These are phyloP conservation scores for Coleophora deauratella DNA, from an alignment of 2,888 invertebrate species.

Conservation along the genomic window DNA sequence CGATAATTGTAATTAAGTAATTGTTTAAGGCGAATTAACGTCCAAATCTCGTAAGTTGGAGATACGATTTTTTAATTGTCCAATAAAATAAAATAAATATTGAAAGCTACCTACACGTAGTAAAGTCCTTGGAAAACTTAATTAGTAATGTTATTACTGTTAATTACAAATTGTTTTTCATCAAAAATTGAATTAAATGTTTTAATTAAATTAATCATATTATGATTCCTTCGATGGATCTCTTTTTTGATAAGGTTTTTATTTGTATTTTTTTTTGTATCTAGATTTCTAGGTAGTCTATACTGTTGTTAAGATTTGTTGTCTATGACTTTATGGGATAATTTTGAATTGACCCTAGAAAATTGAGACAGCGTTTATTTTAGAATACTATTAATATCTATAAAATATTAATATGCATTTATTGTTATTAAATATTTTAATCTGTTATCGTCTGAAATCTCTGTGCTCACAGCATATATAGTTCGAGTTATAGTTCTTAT, in stretches of 20 bases:
- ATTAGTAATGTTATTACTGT: conserved; percentile 16
- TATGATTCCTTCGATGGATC: conserved; percentile 36
- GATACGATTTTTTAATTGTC: conserved; percentile 32
- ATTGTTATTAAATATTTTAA: conserved; percentile 21
- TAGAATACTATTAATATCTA: conserved; percentile 19
- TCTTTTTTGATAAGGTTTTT: conserved; percentile 18
- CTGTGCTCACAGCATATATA: conserved; percentile 2
- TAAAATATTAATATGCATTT: conserved; percentile 24
- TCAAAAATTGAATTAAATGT: neutral
- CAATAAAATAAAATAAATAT: conserved; percentile 36
- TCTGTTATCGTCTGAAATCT: conserved; percentile 7
- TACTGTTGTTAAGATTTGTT: too few relatives aligned
- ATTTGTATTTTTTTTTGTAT: conserved; percentile 16
- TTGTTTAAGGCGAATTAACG: conserved; percentile 31
- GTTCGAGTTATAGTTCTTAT: conserved; percentile 1
- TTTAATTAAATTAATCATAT: too few relatives aligned
- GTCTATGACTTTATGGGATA: conserved; percentile 35
- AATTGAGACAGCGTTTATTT: conserved; percentile 26
- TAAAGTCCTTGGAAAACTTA: conserved; percentile 21
- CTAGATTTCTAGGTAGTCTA: conserved; percentile 3
- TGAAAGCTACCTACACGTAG: too few relatives aligned
- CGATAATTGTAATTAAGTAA: conserved; percentile 23
- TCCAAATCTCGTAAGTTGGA: conserved; percentile 44
- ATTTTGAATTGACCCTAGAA: conserved; percentile 44
- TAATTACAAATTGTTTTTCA: neutral